Conservation (phyloP, 2,888 invertebrate species). For the Luperina nickerlii region DNA sequence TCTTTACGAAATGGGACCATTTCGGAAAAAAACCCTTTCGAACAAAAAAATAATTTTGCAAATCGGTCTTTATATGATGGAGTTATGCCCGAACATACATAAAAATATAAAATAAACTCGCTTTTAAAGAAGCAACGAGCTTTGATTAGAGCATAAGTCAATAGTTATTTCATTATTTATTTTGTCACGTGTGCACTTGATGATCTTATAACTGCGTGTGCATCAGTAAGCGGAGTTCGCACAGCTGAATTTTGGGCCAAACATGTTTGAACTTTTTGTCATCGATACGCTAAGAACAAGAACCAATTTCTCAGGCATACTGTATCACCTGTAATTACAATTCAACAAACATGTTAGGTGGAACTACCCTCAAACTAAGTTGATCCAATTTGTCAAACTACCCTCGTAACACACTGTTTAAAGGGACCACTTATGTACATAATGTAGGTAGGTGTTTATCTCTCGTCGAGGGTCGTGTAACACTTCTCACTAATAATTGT, state of each 20-base stretch:
- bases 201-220: not conserved
- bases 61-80: too few relatives aligned
- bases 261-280: not conserved
- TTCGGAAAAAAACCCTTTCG: too few relatives aligned
- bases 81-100: too few relatives aligned
- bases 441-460: not conserved
- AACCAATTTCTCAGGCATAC: too few relatives aligned
- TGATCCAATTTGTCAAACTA: conserved; percentile 41
- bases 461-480: not conserved
- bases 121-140: too few relatives aligned
- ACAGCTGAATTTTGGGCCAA: not conserved
- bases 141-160: too few relatives aligned
- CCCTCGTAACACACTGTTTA: conserved; percentile 9
- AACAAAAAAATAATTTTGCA: too few relatives aligned
- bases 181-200: too few relatives aligned
- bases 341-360: conserved; percentile 15
- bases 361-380: conserved; percentile 12
- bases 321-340: conserved; percentile 1
- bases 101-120: too few relatives aligned
- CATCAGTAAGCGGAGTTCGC: not conserved
- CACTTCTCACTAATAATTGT: not conserved
- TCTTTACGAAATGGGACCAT: too few relatives aligned
- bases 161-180: too few relatives aligned
- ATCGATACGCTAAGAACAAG: not conserved
- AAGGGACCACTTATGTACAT: not conserved